Evolutionary conservation across 1,140 invertebrate genomes (phyloP).

Genomic region (Drosophila lacteicornis): DNA sequence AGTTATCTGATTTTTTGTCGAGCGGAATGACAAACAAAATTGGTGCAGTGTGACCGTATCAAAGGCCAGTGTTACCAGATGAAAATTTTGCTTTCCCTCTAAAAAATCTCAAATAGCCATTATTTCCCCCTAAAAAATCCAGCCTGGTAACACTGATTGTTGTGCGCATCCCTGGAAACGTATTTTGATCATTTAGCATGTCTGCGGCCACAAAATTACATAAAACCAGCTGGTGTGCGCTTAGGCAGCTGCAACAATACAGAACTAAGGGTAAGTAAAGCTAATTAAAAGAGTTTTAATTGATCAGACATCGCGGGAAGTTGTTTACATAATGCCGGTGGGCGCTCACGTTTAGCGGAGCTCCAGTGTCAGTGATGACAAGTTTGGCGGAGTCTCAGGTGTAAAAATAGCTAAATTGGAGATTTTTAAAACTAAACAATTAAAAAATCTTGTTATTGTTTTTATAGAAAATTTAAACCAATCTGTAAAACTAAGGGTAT

Average conservation of each 20-base stretch:
- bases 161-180: conserved; percentile 9
- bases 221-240: conserved; percentile 52
- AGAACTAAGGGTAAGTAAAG: conserved; percentile 45
- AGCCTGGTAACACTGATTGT: not conserved
- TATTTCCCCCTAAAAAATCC: no score
- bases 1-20: conserved; percentile 9
- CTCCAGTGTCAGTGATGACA: conserved; percentile 4
- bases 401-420: conserved; percentile 1
- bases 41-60: conserved; percentile 12
- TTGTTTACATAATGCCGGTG: conserved; percentile 60
- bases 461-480: no score
- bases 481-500: no score
- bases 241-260: conserved; percentile 58
- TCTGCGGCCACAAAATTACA: conserved; percentile 65
- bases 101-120: no score
- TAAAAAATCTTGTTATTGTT: no score
- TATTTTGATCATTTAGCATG: conserved; percentile 49
- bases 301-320: conserved; percentile 9
- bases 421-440: not conserved
- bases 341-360: not conserved
- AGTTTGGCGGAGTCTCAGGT: not conserved
- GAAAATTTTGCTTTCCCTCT: no score
- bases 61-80: no score
- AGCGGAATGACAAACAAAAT: conserved; percentile 68
- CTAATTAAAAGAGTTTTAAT: not conserved